Conservation (phyloP, 2,113 vertebrate genomes). For the Ceyx melanurus region DNA sequence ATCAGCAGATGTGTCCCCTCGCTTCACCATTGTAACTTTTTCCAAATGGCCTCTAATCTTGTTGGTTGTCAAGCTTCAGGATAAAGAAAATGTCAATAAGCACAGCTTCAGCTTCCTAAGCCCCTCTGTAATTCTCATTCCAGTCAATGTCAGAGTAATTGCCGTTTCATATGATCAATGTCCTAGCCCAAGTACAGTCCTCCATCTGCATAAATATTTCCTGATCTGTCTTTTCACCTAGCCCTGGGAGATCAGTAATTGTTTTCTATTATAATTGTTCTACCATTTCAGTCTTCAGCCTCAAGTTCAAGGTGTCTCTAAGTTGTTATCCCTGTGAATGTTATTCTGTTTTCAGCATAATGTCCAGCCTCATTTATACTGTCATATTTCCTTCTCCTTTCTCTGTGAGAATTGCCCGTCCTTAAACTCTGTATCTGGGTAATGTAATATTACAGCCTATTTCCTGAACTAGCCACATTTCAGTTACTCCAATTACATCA, state of each 20-base stretch:
- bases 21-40: background rate
- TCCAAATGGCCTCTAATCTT: background rate
- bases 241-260: constrained; percentile 44
- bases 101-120: constrained; percentile 3
- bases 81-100: constrained; percentile 8
- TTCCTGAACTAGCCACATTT: constrained; percentile 29
- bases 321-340: background rate
- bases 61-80: background rate
- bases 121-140: constrained; percentile 14
- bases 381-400: background rate
- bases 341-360: constrained; percentile 6
- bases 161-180: constrained; percentile 31
- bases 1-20: background rate
- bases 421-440: background rate
- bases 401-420: background rate
- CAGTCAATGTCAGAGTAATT: constrained; percentile 42
- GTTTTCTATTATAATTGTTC: constrained; percentile 30
- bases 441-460: constrained; percentile 34
- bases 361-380: constrained; percentile 4
- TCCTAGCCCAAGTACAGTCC: background rate
- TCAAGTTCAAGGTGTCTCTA: constrained; percentile 31
- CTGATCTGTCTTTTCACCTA: constrained; percentile 31
- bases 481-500: constrained; percentile 22
- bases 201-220: constrained; percentile 40
- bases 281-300: constrained; percentile 29